phyloP scores from a whole-genome alignment of 2,113 vertebrate species.

The Alethe diademata region DNA sequence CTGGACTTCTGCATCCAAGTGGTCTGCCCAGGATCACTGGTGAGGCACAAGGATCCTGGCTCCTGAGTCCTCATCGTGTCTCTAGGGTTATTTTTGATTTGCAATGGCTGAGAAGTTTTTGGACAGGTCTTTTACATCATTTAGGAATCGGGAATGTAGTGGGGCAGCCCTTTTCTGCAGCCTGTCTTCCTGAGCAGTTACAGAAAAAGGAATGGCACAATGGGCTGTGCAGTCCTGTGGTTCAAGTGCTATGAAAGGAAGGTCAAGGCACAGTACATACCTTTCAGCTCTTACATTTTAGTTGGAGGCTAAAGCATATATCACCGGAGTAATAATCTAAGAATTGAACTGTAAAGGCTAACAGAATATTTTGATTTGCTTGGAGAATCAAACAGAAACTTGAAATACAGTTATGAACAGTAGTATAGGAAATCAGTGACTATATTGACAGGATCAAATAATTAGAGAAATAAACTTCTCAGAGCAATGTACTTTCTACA shows the following conservation, averaged over 20 bases:
- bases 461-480: background rate
- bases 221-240: background rate
- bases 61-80: background rate
- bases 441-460: background rate
- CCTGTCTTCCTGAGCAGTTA: background rate
- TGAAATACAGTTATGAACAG: background rate
- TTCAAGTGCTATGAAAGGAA: background rate
- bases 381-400: background rate
- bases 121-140: background rate
- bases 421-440: background rate
- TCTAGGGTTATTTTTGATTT: background rate
- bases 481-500: background rate
- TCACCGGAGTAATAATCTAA: background rate
- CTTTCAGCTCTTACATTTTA: background rate
- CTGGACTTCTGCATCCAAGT: background rate
- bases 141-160: background rate
- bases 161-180: background rate
- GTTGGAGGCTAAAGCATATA: background rate
- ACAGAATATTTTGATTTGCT: background rate
- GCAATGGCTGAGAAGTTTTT: background rate
- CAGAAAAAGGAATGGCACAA: background rate
- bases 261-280: accelerated
- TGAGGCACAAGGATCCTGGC: background rate
- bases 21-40: background rate
- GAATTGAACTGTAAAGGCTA: background rate